phyloP scores from a whole-genome alignment of 2,113 vertebrate species.

The Petroica traversi region DNA sequence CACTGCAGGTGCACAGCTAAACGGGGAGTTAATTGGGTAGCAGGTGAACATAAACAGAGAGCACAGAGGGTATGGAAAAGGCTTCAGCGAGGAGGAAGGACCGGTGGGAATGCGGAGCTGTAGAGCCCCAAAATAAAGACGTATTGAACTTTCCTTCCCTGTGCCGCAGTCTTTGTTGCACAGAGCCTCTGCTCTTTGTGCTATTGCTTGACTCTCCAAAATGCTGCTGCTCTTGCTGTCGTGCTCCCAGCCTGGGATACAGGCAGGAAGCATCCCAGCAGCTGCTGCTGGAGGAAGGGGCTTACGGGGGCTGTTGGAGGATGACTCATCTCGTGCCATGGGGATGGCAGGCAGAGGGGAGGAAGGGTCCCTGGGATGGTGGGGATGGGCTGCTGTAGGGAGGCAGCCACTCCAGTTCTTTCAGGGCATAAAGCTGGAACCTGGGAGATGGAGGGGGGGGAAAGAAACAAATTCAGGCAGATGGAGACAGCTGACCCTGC shows the following conservation, averaged over 20 bases:
- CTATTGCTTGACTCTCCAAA: background rate
- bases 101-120: constrained; percentile 1
- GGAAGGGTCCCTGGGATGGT: background rate
- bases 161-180: background rate
- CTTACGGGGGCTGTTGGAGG: fast-evolving
- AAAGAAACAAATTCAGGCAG: background rate
- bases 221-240: background rate
- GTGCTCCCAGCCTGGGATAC: background rate
- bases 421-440: background rate
- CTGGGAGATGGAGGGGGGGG: background rate
- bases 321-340: fast-evolving
- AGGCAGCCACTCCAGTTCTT: fast-evolving
- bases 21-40: constrained; percentile 69
- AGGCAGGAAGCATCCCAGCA: background rate
- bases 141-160: constrained; percentile 7
- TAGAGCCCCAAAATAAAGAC: constrained; percentile 17
- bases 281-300: background rate
- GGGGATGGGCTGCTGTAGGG: background rate
- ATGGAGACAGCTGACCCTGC: background rate
- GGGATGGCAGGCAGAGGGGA: fast-evolving
- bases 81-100: constrained; percentile 36
- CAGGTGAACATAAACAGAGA: constrained; percentile 69
- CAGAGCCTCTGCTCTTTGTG: background rate
- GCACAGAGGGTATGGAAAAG: constrained; percentile 43
- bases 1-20: constrained; percentile 56